A percentile compares a stretch with the other conserved stretches of the same genome.
These are phyloP conservation scores for Mirza zaza DNA, from an alignment of 2,113 vertebrate genomes.

Conservation along the genomic window DNA sequence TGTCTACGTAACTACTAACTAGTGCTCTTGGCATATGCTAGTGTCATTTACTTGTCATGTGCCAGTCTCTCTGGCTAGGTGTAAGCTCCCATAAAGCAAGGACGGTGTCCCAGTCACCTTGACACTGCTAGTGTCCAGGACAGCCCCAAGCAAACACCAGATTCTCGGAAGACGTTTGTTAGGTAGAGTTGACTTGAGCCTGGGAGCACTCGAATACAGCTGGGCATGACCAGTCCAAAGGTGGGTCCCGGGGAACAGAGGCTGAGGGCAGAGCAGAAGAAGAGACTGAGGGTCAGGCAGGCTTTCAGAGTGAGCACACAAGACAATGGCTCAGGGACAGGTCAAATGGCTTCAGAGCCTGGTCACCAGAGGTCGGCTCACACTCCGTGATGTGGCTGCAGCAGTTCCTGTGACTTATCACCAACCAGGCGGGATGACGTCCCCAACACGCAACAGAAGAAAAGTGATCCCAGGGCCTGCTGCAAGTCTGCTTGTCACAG, in stretches of 20 bases:
- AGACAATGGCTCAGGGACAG: background rate
- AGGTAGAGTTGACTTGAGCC: background rate
- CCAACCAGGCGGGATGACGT: background rate
- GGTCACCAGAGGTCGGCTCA: too few relatives aligned
- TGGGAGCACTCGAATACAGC: background rate
- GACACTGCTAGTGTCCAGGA: background rate
- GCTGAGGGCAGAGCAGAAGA: background rate
- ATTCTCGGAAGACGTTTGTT: background rate
- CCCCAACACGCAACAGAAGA: background rate
- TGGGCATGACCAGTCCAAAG: background rate
- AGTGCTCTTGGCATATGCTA: background rate
- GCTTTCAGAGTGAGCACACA: background rate
- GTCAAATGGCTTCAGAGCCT: background rate
- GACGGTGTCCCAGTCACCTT: too few relatives aligned
- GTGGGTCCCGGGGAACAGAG: background rate
- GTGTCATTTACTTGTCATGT: background rate
- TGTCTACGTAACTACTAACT: background rate
- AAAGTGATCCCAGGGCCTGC: fast-evolving
- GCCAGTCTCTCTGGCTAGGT: background rate
- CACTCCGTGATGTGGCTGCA: too few relatives aligned
- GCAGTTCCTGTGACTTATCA: background rate
- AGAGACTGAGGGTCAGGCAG: background rate
- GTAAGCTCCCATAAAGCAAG: background rate
- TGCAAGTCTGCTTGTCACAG: background rate
- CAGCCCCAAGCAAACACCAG: background rate